These are phyloP conservation scores for Typhlichthys subterraneus DNA, from an alignment of 2,797 vertebrate genomes.

Conservation along the genomic window DNA sequence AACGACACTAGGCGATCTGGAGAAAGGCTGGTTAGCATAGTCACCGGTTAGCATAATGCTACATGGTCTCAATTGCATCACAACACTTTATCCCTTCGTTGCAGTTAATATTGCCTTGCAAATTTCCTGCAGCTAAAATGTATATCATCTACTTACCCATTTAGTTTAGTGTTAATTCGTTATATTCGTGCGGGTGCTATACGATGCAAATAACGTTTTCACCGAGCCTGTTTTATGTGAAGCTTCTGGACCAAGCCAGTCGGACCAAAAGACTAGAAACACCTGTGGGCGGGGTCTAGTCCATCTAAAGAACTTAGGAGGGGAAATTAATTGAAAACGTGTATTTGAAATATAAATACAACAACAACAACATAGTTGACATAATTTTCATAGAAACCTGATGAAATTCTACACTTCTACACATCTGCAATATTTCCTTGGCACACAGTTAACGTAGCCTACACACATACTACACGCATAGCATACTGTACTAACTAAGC, in stretches of 20 bases:
- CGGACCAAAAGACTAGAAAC: conserved; percentile 40
- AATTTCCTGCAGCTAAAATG: neutral
- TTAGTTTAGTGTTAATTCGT: neutral
- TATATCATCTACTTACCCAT: conserved; percentile 65
- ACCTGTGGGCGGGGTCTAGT: conserved; percentile 46
- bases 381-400: too few species aligned
- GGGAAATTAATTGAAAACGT: too few species aligned
- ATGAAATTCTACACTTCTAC: too few species aligned
- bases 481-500: too few species aligned
- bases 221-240: neutral
- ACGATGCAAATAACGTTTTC: neutral
- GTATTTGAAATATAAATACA: too few species aligned
- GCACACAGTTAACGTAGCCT: too few species aligned
- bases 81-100: neutral
- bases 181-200: neutral
- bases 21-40: conserved; percentile 5
- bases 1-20: too few species aligned
- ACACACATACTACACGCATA: too few species aligned
- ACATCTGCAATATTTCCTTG: too few species aligned
- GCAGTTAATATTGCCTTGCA: neutral
- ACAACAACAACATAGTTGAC: too few species aligned
- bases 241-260: conserved; percentile 43
- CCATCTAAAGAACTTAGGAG: neutral
- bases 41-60: neutral
- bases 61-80: neutral